Percentiles rank a stretch among this genome's conserved stretches.
These are phyloP conservation scores for Mactromeris polynyma DNA, from an alignment of 2,888 invertebrate genomes.

Conservation along the genomic window DNA sequence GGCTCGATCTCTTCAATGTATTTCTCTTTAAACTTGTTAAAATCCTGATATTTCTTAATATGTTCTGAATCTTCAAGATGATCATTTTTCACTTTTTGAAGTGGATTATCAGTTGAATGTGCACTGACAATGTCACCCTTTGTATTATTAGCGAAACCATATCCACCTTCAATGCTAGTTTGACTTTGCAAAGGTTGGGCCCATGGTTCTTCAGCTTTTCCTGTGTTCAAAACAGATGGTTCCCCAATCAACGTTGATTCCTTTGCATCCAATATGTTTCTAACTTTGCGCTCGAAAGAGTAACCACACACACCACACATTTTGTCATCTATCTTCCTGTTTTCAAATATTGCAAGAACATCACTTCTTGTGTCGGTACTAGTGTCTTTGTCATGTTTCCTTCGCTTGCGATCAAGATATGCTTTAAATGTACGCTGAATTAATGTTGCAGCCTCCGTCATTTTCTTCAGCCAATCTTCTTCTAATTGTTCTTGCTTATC, in stretches of 20 bases:
- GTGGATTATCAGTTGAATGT: background rate
- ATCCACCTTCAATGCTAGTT: background rate
- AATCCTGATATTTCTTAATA: slow-evolving; percentile 31
- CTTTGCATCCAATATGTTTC: slow-evolving; percentile 7
- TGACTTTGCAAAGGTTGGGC: background rate
- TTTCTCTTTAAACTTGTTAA: slow-evolving; percentile 36
- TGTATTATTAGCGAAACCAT: background rate
- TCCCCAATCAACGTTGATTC: slow-evolving; percentile 9
- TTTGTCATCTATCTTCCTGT: slow-evolving; percentile 55
- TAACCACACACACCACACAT: slow-evolving; percentile 73
- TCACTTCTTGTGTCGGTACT: slow-evolving; percentile 27
- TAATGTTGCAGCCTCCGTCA: slow-evolving; percentile 46
- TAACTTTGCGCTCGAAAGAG: slow-evolving; percentile 48
- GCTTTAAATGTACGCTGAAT: slow-evolving; percentile 60
- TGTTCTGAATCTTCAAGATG: slow-evolving; percentile 37
- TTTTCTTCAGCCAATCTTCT: slow-evolving; percentile 18
- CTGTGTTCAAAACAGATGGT: slow-evolving; percentile 30
- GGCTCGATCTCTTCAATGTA: slow-evolving; percentile 43
- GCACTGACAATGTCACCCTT: background rate
- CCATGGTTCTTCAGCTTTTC: background rate
- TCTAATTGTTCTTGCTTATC: slow-evolving; percentile 51
- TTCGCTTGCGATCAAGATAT: slow-evolving; percentile 27
- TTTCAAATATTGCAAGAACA: slow-evolving; percentile 51
- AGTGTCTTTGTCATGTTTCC: slow-evolving; percentile 32
- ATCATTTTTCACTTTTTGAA: slow-evolving; percentile 9